These are phyloP conservation scores for Haliaeetus leucogaster DNA, from an alignment of 2,113 vertebrate species.

Conservation along the genomic window DNA sequence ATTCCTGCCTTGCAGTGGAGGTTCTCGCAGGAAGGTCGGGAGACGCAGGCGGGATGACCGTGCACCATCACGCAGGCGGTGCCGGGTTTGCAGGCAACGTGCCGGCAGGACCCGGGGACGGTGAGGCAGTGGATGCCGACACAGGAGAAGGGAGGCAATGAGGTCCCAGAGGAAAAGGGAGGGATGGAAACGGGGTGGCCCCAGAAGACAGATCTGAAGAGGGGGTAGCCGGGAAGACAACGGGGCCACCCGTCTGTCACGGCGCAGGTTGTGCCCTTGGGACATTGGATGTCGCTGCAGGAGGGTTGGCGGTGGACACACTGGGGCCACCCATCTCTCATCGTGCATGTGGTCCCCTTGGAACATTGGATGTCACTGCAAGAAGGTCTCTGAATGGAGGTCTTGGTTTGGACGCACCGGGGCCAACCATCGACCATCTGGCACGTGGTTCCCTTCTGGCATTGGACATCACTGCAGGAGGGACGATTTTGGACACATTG, in stretches of 20 bases:
- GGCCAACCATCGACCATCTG: background rate
- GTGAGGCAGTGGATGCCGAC: background rate
- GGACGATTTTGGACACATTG: too few species aligned
- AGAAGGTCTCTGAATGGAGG: accelerated
- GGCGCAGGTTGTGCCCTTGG: background rate
- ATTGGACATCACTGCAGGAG: too few species aligned
- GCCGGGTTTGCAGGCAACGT: background rate
- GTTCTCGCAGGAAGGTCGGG: background rate
- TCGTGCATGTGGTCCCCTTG: accelerated
- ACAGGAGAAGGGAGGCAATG: background rate
- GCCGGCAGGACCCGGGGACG: background rate
- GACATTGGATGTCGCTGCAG: background rate
- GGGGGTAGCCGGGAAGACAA: accelerated
- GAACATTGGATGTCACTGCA: accelerated
- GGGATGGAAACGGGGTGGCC: accelerated
- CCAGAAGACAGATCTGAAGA: accelerated
- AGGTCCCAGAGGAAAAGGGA: accelerated
- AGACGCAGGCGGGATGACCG: background rate
- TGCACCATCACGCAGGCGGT: background rate
- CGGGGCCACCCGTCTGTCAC: background rate
- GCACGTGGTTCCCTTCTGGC: background rate
- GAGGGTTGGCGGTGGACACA: background rate
- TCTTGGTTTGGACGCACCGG: background rate
- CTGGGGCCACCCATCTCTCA: accelerated
- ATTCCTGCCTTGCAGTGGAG: background rate